These are phyloP conservation scores for Darevskia mixta DNA, from an alignment of 2,797 vertebrate genomes.

Conservation along the genomic window DNA sequence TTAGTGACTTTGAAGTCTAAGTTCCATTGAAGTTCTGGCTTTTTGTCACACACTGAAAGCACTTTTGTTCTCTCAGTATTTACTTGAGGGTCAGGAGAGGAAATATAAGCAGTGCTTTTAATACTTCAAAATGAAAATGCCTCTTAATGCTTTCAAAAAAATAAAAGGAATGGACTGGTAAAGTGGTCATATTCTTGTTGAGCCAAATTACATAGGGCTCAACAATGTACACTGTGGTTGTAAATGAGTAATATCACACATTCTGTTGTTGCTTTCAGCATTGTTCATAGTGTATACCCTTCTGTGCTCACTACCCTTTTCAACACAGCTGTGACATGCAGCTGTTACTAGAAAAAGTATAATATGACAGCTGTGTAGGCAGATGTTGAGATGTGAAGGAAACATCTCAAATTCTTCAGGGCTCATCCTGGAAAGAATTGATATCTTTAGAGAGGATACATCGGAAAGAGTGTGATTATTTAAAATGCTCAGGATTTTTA, in stretches of 20 bases:
- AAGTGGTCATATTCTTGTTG: neutral
- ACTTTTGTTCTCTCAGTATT: slow-evolving; percentile 47
- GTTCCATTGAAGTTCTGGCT: slow-evolving; percentile 30
- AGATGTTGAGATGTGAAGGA: slow-evolving; percentile 18
- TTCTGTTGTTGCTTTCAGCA: neutral
- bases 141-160: neutral
- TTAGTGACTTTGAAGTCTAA: slow-evolving; percentile 36
- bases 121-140: slow-evolving; percentile 39
- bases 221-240: fast-evolving
- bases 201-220: neutral
- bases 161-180: slow-evolving; percentile 10
- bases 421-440: neutral
- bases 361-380: slow-evolving; percentile 17
- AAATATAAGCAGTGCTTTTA: slow-evolving; percentile 22
- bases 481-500: neutral
- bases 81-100: slow-evolving; percentile 4
- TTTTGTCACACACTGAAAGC: slow-evolving; percentile 40
- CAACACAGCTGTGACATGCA: neutral
- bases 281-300: neutral
- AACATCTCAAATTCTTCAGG: slow-evolving; percentile 30
- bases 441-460: slow-evolving; percentile 12
- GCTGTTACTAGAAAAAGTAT: slow-evolving; percentile 17
- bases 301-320: neutral
- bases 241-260: neutral
- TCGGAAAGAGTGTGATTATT: neutral